These are phyloP conservation scores for Scaptomyza flava DNA, from an alignment of 2,888 invertebrate genomes.

Conservation along the genomic window DNA sequence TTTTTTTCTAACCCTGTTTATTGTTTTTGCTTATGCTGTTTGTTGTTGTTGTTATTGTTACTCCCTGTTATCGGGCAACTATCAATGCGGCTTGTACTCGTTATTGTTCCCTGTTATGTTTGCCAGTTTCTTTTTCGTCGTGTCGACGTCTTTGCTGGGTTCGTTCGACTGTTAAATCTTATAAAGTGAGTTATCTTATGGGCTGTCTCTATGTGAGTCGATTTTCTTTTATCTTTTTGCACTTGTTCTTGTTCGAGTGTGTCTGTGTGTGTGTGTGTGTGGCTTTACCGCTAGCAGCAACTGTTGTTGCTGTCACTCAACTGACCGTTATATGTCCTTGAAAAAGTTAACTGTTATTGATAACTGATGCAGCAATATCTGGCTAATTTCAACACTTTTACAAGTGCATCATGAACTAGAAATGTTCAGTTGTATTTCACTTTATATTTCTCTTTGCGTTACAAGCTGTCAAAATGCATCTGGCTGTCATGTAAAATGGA, in stretches of 20 bases:
- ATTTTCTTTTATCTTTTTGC: constrained; percentile 18
- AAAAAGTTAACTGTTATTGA: constrained; percentile 69
- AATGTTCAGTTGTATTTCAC: too few species aligned
- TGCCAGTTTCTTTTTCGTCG: constrained; percentile 43
- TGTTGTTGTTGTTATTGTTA: constrained; percentile 35
- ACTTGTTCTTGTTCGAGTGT: constrained; percentile 34
- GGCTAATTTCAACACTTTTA: neutral
- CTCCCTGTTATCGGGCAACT: constrained; percentile 69
- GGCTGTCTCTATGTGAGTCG: constrained; percentile 51
- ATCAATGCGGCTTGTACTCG: constrained; percentile 74
- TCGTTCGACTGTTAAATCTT: constrained; percentile 51
- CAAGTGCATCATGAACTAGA: too few species aligned
- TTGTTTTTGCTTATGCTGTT: constrained; percentile 41
- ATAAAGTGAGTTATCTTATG: constrained; percentile 75
- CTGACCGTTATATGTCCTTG: constrained; percentile 71
- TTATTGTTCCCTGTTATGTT: constrained; percentile 77
- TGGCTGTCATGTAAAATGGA: constrained; percentile 30
- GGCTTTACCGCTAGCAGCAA: constrained; percentile 58
- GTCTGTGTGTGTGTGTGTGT: constrained; percentile 45
- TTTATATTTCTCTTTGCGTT: too few species aligned
- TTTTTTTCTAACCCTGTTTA: constrained; percentile 63
- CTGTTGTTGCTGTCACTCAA: constrained; percentile 58
- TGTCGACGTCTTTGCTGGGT: constrained; percentile 16
- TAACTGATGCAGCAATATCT: constrained; percentile 23
- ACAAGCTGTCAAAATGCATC: constrained; percentile 2